These are phyloP conservation scores for Champsocephalus gunnari DNA, from an alignment of 2,797 vertebrate genomes.

Conservation along the genomic window DNA sequence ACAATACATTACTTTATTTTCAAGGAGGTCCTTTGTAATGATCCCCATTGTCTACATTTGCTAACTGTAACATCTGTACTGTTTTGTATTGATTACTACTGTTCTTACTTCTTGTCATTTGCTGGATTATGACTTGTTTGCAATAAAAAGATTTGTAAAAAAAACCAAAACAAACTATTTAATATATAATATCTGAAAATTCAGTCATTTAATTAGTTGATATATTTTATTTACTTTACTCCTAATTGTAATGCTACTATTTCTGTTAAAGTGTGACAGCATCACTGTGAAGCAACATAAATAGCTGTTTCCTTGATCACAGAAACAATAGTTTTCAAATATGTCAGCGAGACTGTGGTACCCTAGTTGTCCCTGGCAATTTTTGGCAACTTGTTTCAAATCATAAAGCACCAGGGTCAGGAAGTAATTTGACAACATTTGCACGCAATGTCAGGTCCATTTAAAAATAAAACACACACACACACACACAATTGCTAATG, in stretches of 20 bases:
- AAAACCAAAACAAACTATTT: background rate
- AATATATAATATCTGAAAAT: background rate
- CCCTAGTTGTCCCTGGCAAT: background rate
- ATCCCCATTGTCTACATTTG: too few species aligned
- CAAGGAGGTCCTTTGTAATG: too few species aligned
- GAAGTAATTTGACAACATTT: background rate
- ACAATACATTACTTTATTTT: too few species aligned
- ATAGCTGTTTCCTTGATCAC: background rate
- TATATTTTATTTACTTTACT: background rate
- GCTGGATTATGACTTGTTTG: too few species aligned
- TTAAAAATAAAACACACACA: conserved; percentile 23
- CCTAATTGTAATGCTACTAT: background rate
- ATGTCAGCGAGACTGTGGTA: background rate
- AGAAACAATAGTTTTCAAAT: background rate
- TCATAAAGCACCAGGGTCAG: background rate
- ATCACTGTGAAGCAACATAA: background rate
- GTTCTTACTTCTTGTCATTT: too few species aligned
- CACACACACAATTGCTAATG: background rate
- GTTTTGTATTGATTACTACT: too few species aligned
- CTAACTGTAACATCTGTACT: too few species aligned
- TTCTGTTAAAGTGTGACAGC: background rate
- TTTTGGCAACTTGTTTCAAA: background rate
- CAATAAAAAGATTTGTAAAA: too few species aligned
- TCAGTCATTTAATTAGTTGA: background rate
- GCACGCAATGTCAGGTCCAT: background rate